These are phyloP conservation scores for Sinocyclocheilus anophthalmus DNA, from an alignment of 2,113 vertebrate genomes.

Conservation along the genomic window DNA sequence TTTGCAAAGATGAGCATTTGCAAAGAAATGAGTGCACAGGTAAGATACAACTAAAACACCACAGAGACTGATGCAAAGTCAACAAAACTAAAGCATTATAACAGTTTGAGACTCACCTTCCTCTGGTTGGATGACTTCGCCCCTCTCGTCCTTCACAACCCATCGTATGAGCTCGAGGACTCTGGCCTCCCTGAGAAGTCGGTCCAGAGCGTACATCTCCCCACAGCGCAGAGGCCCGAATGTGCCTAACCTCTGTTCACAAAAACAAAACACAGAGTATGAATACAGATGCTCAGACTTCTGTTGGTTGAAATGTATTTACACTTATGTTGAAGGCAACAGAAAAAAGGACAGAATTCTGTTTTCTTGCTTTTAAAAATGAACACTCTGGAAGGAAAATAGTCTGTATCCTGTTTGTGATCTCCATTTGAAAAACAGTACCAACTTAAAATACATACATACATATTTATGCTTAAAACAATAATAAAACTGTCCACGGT, in stretches of 20 bases:
- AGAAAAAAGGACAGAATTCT: background rate
- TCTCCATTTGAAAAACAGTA: no score
- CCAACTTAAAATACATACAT: no score
- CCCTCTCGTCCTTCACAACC: slow-evolving; percentile 72
- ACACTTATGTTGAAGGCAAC: background rate
- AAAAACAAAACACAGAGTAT: slow-evolving; percentile 41
- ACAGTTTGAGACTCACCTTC: slow-evolving; percentile 77
- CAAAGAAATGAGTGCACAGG: background rate
- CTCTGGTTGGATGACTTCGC: slow-evolving; percentile 65
- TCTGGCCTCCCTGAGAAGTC: slow-evolving; percentile 83
- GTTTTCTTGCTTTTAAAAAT: no score
- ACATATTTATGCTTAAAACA: no score
- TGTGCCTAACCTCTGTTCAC: slow-evolving; percentile 84
- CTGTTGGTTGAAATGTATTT: background rate
- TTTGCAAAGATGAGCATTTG: background rate
- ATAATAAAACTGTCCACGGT: no score
- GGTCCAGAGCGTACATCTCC: slow-evolving; percentile 93
- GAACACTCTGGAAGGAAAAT: no score
- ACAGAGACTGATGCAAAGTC: background rate
- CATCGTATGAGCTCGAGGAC: slow-evolving; percentile 83
- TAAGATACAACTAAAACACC: background rate
- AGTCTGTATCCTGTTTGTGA: no score
- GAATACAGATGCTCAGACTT: background rate
- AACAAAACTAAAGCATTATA: background rate
- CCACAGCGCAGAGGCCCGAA: slow-evolving; percentile 93